A percentile compares a stretch with the other conserved stretches of the same genome.
Evolutionary conservation across 1,140 invertebrate genomes (phyloP).

Genomic region (Wasmannia auropunctata): DNA sequence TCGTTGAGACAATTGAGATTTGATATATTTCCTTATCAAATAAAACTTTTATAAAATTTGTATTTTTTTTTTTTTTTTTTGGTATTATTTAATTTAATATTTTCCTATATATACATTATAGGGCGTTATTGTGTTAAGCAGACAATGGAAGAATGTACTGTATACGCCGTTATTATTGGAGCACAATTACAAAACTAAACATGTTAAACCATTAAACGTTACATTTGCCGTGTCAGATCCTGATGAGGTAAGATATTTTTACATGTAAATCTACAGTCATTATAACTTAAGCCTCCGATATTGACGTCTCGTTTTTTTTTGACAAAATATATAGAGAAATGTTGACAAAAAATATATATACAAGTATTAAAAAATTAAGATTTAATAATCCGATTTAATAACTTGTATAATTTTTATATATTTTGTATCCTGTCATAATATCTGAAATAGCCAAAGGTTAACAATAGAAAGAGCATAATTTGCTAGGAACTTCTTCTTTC

Average conservation of each 20-base stretch:
- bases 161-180: constrained; percentile 97
- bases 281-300: background rate
- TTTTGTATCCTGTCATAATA: constrained; percentile 18
- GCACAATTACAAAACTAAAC: constrained; percentile 94
- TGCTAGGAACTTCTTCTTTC: constrained; percentile 70
- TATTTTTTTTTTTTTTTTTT: constrained; percentile 50
- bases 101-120: constrained; percentile 80
- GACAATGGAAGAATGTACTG: constrained; percentile 98
- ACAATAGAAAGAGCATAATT: constrained; percentile 60
- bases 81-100: constrained; percentile 37
- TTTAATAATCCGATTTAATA: constrained; percentile 26
- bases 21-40: background rate
- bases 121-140: constrained; percentile 96
- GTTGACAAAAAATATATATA: background rate
- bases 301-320: constrained; percentile 3
- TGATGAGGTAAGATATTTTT: constrained; percentile 87
- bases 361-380: constrained; percentile 3
- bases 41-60: constrained; percentile 21
- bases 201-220: constrained; percentile 93
- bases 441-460: constrained; percentile 33
- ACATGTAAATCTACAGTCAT: background rate
- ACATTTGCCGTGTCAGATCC: constrained; percentile 94
- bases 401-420: constrained; percentile 44
- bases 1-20: constrained; percentile 65
- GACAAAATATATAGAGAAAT: no score